These are phyloP conservation scores for Eulacestoma nigropectus DNA, from an alignment of 2,113 vertebrate genomes.

Conservation along the genomic window DNA sequence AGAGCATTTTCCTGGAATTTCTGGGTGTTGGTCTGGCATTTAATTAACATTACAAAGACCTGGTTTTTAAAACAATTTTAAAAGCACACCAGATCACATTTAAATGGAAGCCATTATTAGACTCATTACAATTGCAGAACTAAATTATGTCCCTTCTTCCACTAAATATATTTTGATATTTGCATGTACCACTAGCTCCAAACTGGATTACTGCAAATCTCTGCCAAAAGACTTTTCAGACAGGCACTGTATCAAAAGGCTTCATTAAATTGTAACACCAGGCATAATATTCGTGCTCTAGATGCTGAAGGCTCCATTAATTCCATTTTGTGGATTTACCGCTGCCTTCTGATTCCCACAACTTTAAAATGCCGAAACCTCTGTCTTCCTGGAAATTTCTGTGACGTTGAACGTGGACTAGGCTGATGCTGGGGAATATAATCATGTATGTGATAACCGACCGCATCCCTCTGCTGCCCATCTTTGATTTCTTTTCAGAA, in stretches of 20 bases:
- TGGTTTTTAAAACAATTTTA: neutral
- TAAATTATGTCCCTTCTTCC: neutral
- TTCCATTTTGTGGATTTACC: neutral
- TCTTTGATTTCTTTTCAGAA: neutral
- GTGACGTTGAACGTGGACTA: rapidly evolving
- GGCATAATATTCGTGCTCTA: neutral
- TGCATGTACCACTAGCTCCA: neutral
- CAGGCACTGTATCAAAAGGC: neutral
- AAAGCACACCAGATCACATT: neutral
- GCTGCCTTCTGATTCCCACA: neutral
- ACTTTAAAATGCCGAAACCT: neutral
- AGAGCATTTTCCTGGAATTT: neutral
- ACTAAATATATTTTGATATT: neutral
- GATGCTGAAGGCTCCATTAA: neutral
- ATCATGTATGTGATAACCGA: neutral
- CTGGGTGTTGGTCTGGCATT: neutral
- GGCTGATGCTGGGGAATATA: neutral
- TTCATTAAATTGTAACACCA: neutral
- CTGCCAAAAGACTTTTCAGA: neutral
- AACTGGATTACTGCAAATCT: neutral
- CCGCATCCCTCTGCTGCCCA: neutral
- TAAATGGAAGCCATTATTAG: neutral
- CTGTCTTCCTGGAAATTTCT: neutral
- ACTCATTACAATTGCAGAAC: neutral
- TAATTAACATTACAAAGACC: neutral